Base-by-base conservation (phyloP, 2,888 invertebrate genomes). In the Scaptomyza parva region DNA sequence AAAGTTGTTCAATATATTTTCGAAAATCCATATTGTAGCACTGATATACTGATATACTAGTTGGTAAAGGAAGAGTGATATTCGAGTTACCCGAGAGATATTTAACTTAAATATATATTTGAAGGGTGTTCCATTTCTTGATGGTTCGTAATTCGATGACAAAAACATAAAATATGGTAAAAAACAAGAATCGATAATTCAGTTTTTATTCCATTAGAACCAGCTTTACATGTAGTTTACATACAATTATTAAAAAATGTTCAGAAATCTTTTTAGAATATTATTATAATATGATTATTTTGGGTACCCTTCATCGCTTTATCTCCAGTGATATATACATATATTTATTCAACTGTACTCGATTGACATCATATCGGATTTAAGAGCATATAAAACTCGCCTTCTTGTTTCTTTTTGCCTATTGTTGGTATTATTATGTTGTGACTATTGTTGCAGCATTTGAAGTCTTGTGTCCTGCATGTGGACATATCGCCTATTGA, bases 381-480 rank as follows among this genome's bases (percentile, higher is more conserved):
- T 22, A 6, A 35, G 14, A 14, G 48, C 35, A 35, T 35, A 22
- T 14, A 22, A 22, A 9, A 8, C 24, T 28, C 30, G 39, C 2
- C 3, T 20, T 39, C 6, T 20, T 39, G 35, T 44, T 44, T 41
- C 2, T 9, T 20, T 7, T 22, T 40, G 43, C 41, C 17, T 64
- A 35, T 50, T 54, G 33, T 24, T 45, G 28, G 22, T 17, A 37
- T 35, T 22, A 2, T 33, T 48, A 14, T 58, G 28, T 40, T 40
- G 59, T 47, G 7, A 17, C 7, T 37, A 39, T 43, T 51, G 51
- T 18, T 72, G 79, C 60, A 59, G 47, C 80, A 70, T 68, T 76
- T 79, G 33, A 70, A 73, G 55, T 62, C 64, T 70, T 50, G 66
- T 45, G 60, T 83, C 68, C 66, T 70, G 74, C 55, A 62, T 67